These are phyloP conservation scores for Amphilophus citrinellus DNA, from an alignment of 2,113 vertebrate genomes.

Conservation along the genomic window DNA sequence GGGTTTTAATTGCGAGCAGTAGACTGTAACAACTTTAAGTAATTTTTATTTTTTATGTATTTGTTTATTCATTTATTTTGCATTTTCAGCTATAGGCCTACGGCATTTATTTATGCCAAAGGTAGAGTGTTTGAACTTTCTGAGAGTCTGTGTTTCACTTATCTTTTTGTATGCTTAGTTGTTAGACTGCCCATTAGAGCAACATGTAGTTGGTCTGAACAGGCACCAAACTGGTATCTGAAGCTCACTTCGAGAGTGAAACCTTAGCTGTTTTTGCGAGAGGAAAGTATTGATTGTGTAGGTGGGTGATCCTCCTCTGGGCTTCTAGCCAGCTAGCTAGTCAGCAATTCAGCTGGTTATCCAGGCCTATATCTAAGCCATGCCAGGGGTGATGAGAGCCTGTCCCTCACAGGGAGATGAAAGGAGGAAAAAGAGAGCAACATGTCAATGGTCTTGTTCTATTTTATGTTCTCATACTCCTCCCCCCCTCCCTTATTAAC, in stretches of 20 bases:
- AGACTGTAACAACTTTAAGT: slow-evolving; percentile 16
- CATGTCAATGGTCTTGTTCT: slow-evolving; percentile 16
- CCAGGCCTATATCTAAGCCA: slow-evolving; percentile 21
- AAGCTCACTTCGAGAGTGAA: slow-evolving; percentile 53
- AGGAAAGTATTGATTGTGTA: slow-evolving; percentile 58
- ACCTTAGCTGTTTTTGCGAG: slow-evolving; percentile 32
- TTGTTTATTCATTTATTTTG: background rate
- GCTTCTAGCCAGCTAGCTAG: slow-evolving; percentile 43
- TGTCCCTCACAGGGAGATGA: slow-evolving; percentile 25
- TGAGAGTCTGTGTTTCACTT: background rate
- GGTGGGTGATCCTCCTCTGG: slow-evolving; percentile 45
- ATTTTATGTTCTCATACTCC: background rate
- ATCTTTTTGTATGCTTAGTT: background rate
- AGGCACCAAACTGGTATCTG: background rate
- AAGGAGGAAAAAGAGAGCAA: slow-evolving; percentile 21
- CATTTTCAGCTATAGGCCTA: background rate
- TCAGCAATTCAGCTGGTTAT: slow-evolving; percentile 55
- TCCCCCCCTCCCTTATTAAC: background rate
- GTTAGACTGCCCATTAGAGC: background rate
- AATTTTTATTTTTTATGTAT: background rate
- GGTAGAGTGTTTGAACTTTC: background rate
- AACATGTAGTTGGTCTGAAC: background rate
- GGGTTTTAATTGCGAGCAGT: slow-evolving; percentile 27
- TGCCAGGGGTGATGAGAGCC: slow-evolving; percentile 28
- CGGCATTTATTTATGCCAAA: slow-evolving; percentile 1